phyloP scores from a whole-genome alignment of 2,113 vertebrate genomes.

The Columba livia region DNA sequence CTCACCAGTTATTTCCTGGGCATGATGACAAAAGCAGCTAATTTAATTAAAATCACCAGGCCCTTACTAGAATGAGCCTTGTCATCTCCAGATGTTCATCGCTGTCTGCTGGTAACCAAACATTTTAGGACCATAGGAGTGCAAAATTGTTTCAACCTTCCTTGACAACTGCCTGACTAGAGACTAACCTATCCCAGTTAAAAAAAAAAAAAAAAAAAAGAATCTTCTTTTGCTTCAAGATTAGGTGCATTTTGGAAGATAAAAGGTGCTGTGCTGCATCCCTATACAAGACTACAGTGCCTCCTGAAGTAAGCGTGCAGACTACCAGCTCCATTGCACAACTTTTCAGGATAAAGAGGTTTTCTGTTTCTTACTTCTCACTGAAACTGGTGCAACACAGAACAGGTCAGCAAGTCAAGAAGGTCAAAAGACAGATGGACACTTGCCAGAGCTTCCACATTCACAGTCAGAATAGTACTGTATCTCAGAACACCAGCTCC shows the following conservation, averaged over 20 bases:
- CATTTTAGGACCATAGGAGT: neutral
- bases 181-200: neutral
- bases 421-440: neutral
- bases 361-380: neutral
- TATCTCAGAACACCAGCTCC: neutral
- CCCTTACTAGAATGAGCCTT: neutral
- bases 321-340: neutral
- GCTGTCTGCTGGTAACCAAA: neutral
- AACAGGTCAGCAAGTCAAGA: neutral
- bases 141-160: neutral
- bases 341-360: neutral
- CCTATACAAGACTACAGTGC: neutral
- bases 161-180: neutral
- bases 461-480: neutral
- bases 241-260: neutral
- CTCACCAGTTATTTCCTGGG: neutral
- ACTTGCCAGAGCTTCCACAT: neutral
- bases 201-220: neutral
- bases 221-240: neutral
- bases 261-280: neutral
- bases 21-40: neutral
- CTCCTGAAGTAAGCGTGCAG: neutral
- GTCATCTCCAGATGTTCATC: neutral
- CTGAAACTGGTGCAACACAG: neutral
- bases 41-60: neutral